Evolutionary conservation across 2,113 vertebrate species (phyloP).

Genomic region (Sebastes fasciatus): DNA sequence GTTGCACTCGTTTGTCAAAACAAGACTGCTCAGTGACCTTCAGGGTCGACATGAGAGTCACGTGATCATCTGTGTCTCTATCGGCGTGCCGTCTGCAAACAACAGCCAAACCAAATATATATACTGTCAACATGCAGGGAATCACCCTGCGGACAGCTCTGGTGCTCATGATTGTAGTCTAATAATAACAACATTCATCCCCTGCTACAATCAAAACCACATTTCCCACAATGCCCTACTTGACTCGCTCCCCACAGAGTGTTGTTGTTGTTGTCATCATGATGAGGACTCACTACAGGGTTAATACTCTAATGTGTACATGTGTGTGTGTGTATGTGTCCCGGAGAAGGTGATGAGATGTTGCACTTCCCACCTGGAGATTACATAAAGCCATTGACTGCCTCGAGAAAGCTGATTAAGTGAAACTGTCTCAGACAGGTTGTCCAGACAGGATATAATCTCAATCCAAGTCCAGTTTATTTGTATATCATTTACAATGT

Average conservation of each 20-base stretch:
- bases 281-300: neutral
- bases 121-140: neutral
- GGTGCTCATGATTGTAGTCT: neutral
- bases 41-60: neutral
- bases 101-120: neutral
- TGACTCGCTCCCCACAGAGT: neutral
- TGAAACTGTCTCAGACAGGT: slow-evolving; percentile 22
- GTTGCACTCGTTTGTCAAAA: slow-evolving; percentile 19
- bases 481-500: neutral
- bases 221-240: slow-evolving; percentile 11
- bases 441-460: slow-evolving; percentile 12
- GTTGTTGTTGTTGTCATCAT: neutral
- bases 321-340: slow-evolving; percentile 1
- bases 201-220: neutral
- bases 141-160: neutral
- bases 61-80: slow-evolving; percentile 6
- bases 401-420: slow-evolving; percentile 74
- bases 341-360: slow-evolving; percentile 15
- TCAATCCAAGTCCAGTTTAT: neutral
- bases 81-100: neutral
- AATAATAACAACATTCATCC: neutral
- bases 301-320: neutral
- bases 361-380: slow-evolving; percentile 52
- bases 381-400: slow-evolving; percentile 61
- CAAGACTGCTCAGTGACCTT: slow-evolving; percentile 36